These are phyloP conservation scores for Enteromius unitaeniatus DNA, from an alignment of 2,797 vertebrate genomes.

Conservation along the genomic window DNA sequence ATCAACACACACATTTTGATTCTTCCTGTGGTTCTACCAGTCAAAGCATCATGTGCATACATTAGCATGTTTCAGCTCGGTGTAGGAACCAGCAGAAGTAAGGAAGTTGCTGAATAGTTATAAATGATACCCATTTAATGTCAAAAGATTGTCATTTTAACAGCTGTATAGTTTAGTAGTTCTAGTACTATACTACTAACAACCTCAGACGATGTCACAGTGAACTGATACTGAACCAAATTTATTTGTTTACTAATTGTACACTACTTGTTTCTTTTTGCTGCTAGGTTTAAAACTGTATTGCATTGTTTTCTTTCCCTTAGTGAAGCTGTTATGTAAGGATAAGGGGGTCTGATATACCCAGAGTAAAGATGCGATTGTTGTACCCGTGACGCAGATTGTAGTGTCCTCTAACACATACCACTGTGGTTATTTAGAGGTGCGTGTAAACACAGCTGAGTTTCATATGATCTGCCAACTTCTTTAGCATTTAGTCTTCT, in stretches of 20 bases:
- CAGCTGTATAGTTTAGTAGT: not conserved
- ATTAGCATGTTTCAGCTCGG: not conserved
- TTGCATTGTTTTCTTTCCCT: not conserved
- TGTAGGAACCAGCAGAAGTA: not conserved
- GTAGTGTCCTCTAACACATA: constrained; percentile 43
- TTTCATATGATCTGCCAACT: constrained; percentile 54
- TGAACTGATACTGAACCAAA: not conserved
- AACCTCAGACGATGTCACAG: not conserved
- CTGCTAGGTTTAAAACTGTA: not conserved
- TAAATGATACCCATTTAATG: not conserved
- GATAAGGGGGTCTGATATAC: not conserved
- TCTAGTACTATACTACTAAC: not conserved
- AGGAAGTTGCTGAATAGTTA: not conserved
- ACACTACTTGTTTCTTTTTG: not conserved
- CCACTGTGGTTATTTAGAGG: constrained; percentile 12
- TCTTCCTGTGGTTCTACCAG: constrained; percentile 18
- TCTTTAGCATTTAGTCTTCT: constrained; percentile 60
- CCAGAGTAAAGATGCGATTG: not conserved
- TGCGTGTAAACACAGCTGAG: constrained; percentile 50
- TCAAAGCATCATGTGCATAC: not conserved
- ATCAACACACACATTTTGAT: not conserved
- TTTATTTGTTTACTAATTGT: not conserved
- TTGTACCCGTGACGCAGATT: constrained; percentile 23
- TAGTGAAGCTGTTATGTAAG: constrained; percentile 9
- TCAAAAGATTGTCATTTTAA: not conserved